A percentile compares a stretch with the other conserved stretches of the same genome.
Conservation (phyloP, 2,113 vertebrate genomes). For the Porphyrio hochstetteri region DNA sequence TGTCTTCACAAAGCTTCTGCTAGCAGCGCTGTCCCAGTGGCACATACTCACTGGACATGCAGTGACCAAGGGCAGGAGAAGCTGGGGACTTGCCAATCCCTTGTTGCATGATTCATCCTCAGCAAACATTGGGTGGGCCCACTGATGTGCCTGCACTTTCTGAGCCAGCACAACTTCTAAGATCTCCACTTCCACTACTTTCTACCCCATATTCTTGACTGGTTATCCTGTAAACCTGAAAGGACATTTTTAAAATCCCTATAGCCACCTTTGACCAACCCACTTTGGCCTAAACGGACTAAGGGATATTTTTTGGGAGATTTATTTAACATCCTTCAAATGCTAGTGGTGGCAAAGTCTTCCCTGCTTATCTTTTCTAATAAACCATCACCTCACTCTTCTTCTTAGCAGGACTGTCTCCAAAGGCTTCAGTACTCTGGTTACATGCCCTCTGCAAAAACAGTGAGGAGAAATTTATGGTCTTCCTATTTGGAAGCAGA, state of each 20-base stretch:
- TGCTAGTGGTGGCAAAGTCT: not conserved
- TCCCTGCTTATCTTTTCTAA: not conserved
- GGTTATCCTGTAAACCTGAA: not conserved
- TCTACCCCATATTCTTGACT: not conserved
- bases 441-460: not conserved
- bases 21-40: not conserved
- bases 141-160: fast-evolving
- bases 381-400: not conserved
- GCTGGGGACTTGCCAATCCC: not conserved
- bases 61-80: not conserved
- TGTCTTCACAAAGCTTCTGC: not conserved
- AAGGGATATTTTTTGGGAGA: conserved; percentile 13
- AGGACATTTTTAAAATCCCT: not conserved
- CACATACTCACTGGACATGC: not conserved
- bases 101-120: not conserved
- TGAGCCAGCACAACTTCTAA: not conserved
- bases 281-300: not conserved
- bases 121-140: not conserved
- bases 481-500: not conserved
- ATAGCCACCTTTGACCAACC: not conserved
- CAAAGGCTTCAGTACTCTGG: not conserved
- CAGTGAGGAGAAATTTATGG: not conserved
- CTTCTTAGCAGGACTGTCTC: not conserved
- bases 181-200: not conserved
- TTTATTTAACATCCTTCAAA: conserved; percentile 13